Evolutionary conservation across 2,113 vertebrate species (phyloP).

Genomic region (Alosa alosa): DNA sequence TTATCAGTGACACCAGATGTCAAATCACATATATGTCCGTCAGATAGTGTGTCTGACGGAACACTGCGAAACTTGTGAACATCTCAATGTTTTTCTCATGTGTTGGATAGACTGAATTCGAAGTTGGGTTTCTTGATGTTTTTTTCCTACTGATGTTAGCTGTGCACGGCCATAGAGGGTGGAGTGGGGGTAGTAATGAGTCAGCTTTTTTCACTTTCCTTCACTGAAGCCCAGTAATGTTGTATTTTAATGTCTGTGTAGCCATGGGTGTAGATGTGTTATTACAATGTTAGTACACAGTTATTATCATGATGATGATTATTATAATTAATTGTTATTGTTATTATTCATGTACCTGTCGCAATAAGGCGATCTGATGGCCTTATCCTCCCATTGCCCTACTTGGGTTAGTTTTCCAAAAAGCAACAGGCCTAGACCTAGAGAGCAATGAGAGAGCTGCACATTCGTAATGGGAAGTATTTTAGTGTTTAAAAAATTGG

Average conservation of each 20-base stretch:
- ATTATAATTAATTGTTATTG: no score
- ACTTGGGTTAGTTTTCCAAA: background rate
- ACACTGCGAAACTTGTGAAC: no score
- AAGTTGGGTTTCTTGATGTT: background rate
- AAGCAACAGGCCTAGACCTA: background rate
- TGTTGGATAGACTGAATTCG: background rate
- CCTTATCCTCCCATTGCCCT: background rate
- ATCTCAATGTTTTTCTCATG: background rate
- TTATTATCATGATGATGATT: no score
- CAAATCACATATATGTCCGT: background rate
- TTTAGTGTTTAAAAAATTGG: background rate
- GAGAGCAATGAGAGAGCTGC: background rate
- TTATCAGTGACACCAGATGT: background rate
- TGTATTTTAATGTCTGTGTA: background rate
- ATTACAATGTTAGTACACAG: background rate
- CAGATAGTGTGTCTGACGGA: background rate
- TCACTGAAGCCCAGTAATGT: background rate
- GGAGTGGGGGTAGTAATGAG: constrained; percentile 19
- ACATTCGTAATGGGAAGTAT: background rate
- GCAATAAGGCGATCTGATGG: background rate
- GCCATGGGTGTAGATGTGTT: background rate
- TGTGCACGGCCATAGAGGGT: background rate
- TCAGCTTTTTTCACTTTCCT: constrained; percentile 22
- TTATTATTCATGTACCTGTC: background rate
- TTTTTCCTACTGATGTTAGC: constrained; percentile 35